Percentiles rank a stretch among this genome's conserved stretches.
phyloP scores from a whole-genome alignment of 2,797 vertebrate genomes.

The Falco concolor region DNA sequence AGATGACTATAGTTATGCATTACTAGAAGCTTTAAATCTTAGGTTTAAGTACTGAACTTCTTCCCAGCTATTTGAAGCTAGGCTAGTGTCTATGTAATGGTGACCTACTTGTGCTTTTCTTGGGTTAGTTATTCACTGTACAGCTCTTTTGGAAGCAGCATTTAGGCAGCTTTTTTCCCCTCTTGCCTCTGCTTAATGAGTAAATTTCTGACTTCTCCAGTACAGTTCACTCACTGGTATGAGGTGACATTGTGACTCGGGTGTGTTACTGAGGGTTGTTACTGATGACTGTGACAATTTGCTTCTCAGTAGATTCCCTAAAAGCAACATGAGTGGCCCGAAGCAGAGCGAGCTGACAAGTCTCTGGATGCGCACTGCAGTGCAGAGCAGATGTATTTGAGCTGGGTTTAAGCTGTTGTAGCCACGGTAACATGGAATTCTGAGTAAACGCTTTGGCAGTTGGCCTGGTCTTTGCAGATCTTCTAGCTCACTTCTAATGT shows the following conservation, averaged over 20 bases:
- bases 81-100: background rate
- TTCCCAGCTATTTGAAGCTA: background rate
- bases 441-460: background rate
- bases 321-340: rapidly evolving
- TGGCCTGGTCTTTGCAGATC: background rate
- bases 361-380: background rate
- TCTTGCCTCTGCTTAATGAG: background rate
- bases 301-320: background rate
- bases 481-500: background rate
- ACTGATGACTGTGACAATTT: background rate
- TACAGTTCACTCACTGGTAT: background rate
- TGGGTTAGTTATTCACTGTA: background rate
- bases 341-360: background rate
- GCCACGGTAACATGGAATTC: background rate
- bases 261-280: background rate
- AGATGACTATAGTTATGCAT: background rate
- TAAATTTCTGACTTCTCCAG: background rate
- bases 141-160: background rate
- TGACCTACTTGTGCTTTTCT: background rate
- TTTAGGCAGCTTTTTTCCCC: background rate
- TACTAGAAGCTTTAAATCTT: background rate
- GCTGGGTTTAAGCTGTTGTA: background rate
- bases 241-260: background rate
- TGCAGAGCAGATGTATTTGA: background rate
- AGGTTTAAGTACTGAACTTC: background rate